Evolutionary conservation across 1,140 invertebrate species (phyloP).

Genomic region (Neodiprion virginianus): DNA sequence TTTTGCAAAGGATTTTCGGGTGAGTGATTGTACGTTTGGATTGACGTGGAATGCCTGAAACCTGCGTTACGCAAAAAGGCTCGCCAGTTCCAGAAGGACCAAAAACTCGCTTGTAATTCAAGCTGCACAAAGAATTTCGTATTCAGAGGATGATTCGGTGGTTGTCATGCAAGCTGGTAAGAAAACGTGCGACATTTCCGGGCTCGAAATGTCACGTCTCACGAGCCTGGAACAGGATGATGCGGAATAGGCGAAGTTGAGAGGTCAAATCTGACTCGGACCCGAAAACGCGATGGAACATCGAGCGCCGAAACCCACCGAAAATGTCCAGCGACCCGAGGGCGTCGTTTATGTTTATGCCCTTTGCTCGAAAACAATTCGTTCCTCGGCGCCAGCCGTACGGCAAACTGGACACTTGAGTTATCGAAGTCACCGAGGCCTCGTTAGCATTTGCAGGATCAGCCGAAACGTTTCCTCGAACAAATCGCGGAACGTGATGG

Average conservation of each 20-base stretch:
- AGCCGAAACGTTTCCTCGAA: too few relatives aligned
- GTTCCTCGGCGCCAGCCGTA: not conserved
- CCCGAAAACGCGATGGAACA: not conserved
- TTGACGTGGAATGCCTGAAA: not conserved
- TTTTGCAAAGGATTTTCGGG: not conserved
- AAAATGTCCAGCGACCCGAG: not conserved
- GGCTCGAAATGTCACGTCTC: not conserved
- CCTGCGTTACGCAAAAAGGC: too few relatives aligned
- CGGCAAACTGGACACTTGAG: not conserved
- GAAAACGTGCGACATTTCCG: not conserved
- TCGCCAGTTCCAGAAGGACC: too few relatives aligned
- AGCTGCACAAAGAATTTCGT: not conserved
- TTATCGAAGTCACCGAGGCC: not conserved
- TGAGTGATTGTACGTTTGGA: not conserved
- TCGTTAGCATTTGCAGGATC: not conserved
- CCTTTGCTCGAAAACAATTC: not conserved
- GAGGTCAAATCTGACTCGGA: not conserved
- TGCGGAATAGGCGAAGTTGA: not conserved
- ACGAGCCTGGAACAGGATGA: too few relatives aligned
- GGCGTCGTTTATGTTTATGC: not conserved
- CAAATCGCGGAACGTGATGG: too few relatives aligned
- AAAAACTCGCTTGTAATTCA: not conserved
- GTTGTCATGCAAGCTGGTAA: not conserved
- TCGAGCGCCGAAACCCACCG: not conserved
- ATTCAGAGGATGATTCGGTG: not conserved